These are phyloP conservation scores for Cyanoderma ruficeps DNA, from an alignment of 2,113 vertebrate species.

Conservation along the genomic window DNA sequence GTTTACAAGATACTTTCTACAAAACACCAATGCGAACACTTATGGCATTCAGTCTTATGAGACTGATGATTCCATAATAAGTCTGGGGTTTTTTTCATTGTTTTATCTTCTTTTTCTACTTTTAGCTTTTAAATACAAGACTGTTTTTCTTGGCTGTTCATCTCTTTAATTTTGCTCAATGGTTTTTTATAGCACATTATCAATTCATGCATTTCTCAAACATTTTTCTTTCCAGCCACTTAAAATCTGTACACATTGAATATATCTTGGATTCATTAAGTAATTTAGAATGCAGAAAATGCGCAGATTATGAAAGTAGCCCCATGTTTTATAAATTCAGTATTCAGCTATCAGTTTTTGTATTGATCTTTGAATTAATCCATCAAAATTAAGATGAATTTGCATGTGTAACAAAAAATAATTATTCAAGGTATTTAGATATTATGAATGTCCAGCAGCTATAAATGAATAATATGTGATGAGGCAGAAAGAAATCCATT, in stretches of 20 bases:
- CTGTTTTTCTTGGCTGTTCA: not conserved
- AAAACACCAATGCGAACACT: not conserved
- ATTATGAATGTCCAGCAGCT: not conserved
- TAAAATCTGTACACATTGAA: not conserved
- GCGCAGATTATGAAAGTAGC: not conserved
- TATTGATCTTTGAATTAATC: not conserved
- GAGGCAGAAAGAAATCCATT: not conserved
- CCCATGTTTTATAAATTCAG: not conserved
- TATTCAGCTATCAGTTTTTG: not conserved
- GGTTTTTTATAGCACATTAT: not conserved
- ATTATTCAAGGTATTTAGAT: not conserved
- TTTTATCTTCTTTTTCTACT: not conserved
- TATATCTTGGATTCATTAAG: not conserved
- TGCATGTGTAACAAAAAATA: not conserved
- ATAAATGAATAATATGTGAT: not conserved
- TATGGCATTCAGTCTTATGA: not conserved
- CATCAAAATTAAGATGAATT: not conserved
- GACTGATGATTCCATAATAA: not conserved
- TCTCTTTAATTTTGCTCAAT: not conserved
- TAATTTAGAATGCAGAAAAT: not conserved
- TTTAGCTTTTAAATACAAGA: not conserved
- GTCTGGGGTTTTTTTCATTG: not conserved
- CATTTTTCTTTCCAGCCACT: not conserved
- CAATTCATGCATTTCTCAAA: not conserved
- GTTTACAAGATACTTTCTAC: not conserved